Conservation (phyloP, 2,113 vertebrate genomes). For the Pseudonaja textilis region DNA sequence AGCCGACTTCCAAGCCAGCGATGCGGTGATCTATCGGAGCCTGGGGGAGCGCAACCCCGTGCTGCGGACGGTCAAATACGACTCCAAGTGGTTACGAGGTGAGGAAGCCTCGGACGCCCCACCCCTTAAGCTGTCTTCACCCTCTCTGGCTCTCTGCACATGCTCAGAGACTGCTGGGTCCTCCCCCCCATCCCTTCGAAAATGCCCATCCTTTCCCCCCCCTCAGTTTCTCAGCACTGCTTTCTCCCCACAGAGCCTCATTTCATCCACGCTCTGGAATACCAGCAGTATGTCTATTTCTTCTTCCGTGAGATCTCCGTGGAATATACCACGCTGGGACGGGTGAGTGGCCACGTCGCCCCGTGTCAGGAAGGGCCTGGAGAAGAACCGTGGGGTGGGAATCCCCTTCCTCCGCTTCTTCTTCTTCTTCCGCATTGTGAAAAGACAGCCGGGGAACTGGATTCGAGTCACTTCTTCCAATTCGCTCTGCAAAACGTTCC, state of each 20-base stretch:
- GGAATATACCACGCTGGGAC: slow-evolving; percentile 87
- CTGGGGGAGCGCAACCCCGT: slow-evolving; percentile 78
- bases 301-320: slow-evolving; percentile 96
- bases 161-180: background rate
- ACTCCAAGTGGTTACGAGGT: slow-evolving; percentile 96
- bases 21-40: slow-evolving; percentile 89
- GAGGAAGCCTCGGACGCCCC: slow-evolving; percentile 30
- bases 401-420: background rate
- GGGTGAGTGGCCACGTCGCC: slow-evolving; percentile 69
- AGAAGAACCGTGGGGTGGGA: background rate
- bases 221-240: background rate
- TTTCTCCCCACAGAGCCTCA: slow-evolving; percentile 80
- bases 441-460: background rate
- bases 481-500: background rate
- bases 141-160: background rate
- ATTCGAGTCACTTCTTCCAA: background rate
- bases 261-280: slow-evolving; percentile 88
- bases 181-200: background rate
- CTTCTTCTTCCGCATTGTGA: too few relatives aligned
- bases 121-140: background rate
- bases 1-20: slow-evolving; percentile 90
- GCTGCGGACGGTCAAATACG: slow-evolving; percentile 88
- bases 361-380: background rate
- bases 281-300: slow-evolving; percentile 89
- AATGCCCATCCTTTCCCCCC: background rate